Evolutionary conservation across 2,113 vertebrate genomes (phyloP).

Genomic region (Glaucidium brasilianum): DNA sequence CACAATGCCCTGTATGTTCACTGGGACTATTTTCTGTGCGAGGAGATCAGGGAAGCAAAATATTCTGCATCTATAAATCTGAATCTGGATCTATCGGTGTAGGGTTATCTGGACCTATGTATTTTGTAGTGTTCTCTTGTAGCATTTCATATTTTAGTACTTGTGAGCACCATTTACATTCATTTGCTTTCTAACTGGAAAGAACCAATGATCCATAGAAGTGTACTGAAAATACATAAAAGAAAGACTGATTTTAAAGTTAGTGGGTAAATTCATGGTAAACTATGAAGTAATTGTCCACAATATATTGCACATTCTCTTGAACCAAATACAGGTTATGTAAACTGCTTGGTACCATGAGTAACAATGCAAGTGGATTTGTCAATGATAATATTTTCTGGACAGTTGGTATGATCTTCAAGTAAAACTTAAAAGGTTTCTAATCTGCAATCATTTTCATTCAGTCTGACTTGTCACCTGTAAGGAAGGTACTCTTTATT

Average conservation of each 20-base stretch:
- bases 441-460: neutral
- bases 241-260: neutral
- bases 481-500: neutral
- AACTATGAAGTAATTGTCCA: neutral
- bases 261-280: neutral
- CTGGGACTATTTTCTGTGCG: neutral
- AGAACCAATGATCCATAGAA: neutral
- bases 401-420: neutral
- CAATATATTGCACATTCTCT: neutral
- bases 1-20: neutral
- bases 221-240: neutral
- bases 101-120: neutral
- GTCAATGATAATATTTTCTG: conserved; percentile 2
- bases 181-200: neutral
- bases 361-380: neutral
- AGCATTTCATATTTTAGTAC: neutral
- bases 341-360: neutral
- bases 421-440: conserved; percentile 9
- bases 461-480: neutral
- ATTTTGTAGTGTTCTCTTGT: neutral
- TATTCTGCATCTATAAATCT: neutral
- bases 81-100: neutral
- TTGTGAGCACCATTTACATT: neutral
- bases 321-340: neutral
- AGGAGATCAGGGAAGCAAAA: neutral